Base-by-base conservation (phyloP, 2,797 vertebrate genomes). In the Astyanax mexicanus region DNA sequence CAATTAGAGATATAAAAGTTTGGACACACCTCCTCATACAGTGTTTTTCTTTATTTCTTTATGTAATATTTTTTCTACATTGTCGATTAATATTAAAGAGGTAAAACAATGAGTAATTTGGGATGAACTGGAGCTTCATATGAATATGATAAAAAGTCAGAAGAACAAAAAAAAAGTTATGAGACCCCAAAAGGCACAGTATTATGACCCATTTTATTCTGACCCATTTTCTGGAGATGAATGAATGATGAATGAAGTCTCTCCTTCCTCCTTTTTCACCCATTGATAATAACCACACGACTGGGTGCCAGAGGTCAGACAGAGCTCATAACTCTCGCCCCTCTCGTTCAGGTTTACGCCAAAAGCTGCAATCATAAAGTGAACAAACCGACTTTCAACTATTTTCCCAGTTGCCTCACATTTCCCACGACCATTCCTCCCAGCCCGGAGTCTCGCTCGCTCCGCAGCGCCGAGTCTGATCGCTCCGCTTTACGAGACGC, bases 261-360 rank as follows among this genome's bases (percentile, higher is more conserved):
- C n/a, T 38, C 35, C 40, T 38, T 47, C 38, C 6, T 62, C 12
- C n/a, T 51, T 75, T 61, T 17, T 57, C n/a, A 47, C 42, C 27
- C 49, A 88, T 81, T 74, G 78, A 89, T 84, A 86, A 89, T 84
- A 86, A 88, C 51, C 88, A 86, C 80, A 84, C 87, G 85, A 69
- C 82, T 83, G 74, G 86, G 81, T 79, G 72, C 73, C 78, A 84
- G 85, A 89, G 89, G 90, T 91, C 90, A 88, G 83, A 70, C 80
- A 77, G 81, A 72, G 78, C 86, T 85, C 82, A 84, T 84, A 87
- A 88, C 85, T 91, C 86, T 85, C 84, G 85, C 80, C 79, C 81
- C 86, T 67, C 44, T 70, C 37, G 3, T 77, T 57, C 23, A 37
- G 47, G 23, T n/a, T n/a, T n/a, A 23, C 71, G 78, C 81, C 42